These are phyloP conservation scores for Drosophila robusta DNA, from an alignment of 2,888 invertebrate genomes.

Conservation along the genomic window DNA sequence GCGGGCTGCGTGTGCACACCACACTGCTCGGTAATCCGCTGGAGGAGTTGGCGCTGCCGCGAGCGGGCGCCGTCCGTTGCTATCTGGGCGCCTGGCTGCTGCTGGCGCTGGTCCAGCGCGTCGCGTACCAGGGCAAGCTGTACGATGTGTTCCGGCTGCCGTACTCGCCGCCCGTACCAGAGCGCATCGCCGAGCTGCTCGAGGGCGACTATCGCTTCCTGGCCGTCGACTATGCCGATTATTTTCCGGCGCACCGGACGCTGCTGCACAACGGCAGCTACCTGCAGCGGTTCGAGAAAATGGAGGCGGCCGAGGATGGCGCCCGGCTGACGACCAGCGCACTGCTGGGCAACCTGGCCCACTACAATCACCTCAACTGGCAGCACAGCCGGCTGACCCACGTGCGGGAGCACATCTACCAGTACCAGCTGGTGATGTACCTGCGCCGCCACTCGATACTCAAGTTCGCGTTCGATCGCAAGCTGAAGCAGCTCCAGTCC, in stretches of 20 bases:
- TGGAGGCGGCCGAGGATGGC: slow-evolving; percentile 30
- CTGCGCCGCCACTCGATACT: slow-evolving; percentile 70
- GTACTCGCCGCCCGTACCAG: slow-evolving; percentile 56
- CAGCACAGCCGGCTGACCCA: slow-evolving; percentile 61
- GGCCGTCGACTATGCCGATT: slow-evolving; percentile 35
- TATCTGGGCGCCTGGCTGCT: slow-evolving; percentile 73
- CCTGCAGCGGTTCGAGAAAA: slow-evolving; percentile 31
- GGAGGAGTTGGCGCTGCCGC: slow-evolving; percentile 45
- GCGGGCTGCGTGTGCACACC: slow-evolving; percentile 58
- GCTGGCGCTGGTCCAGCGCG: slow-evolving; percentile 76
- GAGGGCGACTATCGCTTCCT: slow-evolving; percentile 53
- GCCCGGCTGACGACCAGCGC: slow-evolving; percentile 39
- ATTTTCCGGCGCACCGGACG: slow-evolving; percentile 68
- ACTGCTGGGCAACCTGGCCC: slow-evolving; percentile 59
- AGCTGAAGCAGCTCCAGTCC: slow-evolving; percentile 64
- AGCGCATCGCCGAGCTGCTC: slow-evolving; percentile 57
- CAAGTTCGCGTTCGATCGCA: slow-evolving; percentile 64
- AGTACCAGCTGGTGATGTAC: slow-evolving; percentile 70
- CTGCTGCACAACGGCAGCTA: slow-evolving; percentile 5
- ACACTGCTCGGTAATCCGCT: slow-evolving; percentile 76
- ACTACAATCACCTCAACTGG: slow-evolving; percentile 62
- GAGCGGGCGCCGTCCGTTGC: slow-evolving; percentile 52
- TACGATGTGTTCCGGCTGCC: slow-evolving; percentile 77
- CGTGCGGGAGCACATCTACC: slow-evolving; percentile 69
- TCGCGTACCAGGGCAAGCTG: slow-evolving; percentile 82